These are phyloP conservation scores for Leucophenga maculata DNA, from an alignment of 2,888 invertebrate genomes.

Conservation along the genomic window DNA sequence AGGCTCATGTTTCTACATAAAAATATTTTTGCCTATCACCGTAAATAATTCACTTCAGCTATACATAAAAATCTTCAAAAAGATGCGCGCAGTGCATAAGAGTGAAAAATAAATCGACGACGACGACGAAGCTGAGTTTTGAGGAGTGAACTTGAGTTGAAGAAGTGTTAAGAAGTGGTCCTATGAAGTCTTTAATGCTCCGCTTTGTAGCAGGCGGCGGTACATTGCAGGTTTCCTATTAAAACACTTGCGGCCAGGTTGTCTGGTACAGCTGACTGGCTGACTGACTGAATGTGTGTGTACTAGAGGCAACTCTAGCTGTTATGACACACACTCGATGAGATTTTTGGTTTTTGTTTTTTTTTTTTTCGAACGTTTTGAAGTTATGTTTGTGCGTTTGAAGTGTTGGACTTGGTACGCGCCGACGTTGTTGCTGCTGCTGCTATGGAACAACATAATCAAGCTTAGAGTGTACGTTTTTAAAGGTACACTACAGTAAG, in stretches of 20 bases:
- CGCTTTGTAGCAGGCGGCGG: neutral
- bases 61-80: conserved; percentile 62
- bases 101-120: conserved; percentile 24
- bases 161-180: conserved; percentile 35
- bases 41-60: conserved; percentile 60
- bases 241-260: too few relatives aligned
- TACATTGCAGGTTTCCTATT: too few relatives aligned
- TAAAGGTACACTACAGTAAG: too few relatives aligned
- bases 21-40: conserved; percentile 63
- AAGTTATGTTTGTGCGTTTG: neutral
- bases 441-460: neutral
- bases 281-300: too few relatives aligned
- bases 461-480: neutral
- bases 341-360: neutral
- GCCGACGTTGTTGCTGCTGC: neutral
- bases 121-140: neutral
- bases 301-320: neutral
- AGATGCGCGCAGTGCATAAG: conserved; percentile 51
- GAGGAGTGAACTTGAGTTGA: neutral
- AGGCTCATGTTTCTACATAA: conserved; percentile 39
- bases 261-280: too few relatives aligned
- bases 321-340: conserved; percentile 1
- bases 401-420: neutral
- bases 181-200: conserved; percentile 17
- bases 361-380: neutral